Evolutionary conservation across 2,888 invertebrate genomes (phyloP).

Genomic region (Rhagophthalmus giganteus): DNA sequence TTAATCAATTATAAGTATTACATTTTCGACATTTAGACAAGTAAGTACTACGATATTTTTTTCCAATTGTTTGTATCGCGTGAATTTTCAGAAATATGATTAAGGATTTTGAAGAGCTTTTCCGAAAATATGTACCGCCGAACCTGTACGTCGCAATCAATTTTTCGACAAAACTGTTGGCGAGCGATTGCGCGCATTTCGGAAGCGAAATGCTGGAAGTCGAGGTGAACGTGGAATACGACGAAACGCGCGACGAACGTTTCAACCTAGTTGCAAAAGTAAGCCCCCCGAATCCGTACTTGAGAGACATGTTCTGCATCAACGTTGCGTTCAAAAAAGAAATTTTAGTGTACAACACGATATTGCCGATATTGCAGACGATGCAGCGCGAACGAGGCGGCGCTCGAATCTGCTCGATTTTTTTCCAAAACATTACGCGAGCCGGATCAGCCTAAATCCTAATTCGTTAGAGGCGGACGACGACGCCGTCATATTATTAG

Average conservation of each 20-base stretch:
- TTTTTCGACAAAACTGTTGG: not conserved
- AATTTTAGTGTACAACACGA: not conserved
- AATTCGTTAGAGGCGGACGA: slow-evolving; percentile 51
- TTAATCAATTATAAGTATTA: too few species aligned
- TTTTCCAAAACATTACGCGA: slow-evolving; percentile 17
- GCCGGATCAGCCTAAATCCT: slow-evolving; percentile 46
- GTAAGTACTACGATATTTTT: too few species aligned
- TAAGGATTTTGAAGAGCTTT: too few species aligned
- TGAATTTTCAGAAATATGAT: too few species aligned
- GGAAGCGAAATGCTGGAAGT: not conserved
- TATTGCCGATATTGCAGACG: not conserved
- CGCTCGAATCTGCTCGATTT: not conserved
- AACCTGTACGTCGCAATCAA: too few species aligned
- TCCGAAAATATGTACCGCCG: too few species aligned
- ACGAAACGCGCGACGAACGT: not conserved
- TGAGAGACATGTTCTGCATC: not conserved
- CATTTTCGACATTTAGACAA: too few species aligned
- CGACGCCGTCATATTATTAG: slow-evolving; percentile 58
- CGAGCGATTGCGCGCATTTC: not conserved
- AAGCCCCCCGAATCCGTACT: not conserved
- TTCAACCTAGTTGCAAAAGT: not conserved
- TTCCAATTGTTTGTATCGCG: too few species aligned
- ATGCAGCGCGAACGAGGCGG: not conserved
- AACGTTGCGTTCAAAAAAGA: not conserved
- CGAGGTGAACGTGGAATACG: too few species aligned